Percentiles rank a stretch among this genome's conserved stretches.
These are phyloP conservation scores for Cyanoliseus patagonus DNA, from an alignment of 2,113 vertebrate species.

Conservation along the genomic window DNA sequence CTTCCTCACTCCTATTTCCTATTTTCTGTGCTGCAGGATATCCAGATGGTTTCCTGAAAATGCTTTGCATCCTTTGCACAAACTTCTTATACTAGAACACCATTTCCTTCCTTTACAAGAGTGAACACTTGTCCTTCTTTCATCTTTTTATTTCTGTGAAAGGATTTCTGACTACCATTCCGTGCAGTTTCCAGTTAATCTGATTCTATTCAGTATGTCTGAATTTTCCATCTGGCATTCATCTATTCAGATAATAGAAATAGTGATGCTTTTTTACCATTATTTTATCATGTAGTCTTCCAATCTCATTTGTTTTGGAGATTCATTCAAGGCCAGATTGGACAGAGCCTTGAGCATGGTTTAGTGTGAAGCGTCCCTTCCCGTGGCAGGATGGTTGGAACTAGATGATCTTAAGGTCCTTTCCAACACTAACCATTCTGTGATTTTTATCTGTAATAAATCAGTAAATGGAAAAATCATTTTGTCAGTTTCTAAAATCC, in stretches of 20 bases:
- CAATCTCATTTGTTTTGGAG: background rate
- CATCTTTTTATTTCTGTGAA: conserved; percentile 25
- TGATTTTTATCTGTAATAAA: background rate
- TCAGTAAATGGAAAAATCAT: background rate
- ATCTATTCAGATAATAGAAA: background rate
- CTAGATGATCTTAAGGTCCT: background rate
- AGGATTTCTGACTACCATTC: background rate
- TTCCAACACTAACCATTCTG: background rate
- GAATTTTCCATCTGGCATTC: background rate
- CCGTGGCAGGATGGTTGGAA: background rate
- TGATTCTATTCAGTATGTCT: background rate
- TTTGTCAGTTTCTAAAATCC: background rate
- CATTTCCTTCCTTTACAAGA: conserved; percentile 45
- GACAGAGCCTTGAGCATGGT: background rate
- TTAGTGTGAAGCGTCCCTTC: background rate
- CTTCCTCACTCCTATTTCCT: conserved; percentile 60
- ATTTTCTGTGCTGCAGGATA: conserved; percentile 57
- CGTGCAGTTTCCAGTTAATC: background rate
- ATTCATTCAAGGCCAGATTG: background rate
- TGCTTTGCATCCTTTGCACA: conserved; percentile 56
- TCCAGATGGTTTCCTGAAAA: conserved; percentile 65
- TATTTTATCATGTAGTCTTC: background rate
- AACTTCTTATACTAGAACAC: background rate
- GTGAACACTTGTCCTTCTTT: background rate
- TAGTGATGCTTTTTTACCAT: background rate